Evolutionary conservation across 2,797 vertebrate species (phyloP).

Genomic region (Pteronotus mesoamericanus): DNA sequence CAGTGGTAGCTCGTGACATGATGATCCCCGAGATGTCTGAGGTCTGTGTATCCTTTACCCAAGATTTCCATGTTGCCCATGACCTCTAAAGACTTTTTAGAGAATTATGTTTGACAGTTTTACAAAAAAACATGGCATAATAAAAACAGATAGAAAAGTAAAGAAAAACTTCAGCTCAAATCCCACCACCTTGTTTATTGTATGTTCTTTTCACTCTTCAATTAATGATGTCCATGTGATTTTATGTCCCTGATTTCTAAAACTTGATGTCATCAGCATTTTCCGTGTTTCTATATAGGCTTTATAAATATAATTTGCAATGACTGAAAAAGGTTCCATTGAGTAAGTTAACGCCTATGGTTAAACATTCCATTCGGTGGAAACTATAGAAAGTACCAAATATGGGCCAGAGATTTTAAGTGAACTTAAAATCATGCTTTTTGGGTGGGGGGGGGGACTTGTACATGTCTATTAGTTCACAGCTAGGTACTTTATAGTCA

Average conservation of each 20-base stretch:
- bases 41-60: slow-evolving; percentile 38
- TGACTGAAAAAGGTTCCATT: background rate
- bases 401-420: background rate
- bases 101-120: slow-evolving; percentile 16
- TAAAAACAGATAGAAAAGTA: background rate
- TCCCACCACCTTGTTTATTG: background rate
- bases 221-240: background rate
- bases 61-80: background rate
- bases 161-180: background rate
- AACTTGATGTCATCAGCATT: background rate
- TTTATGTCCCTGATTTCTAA: background rate
- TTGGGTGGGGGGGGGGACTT: background rate
- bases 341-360: background rate
- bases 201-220: background rate
- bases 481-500: background rate
- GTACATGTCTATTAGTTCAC: background rate
- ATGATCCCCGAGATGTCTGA: slow-evolving; percentile 74
- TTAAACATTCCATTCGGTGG: background rate
- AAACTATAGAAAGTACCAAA: background rate
- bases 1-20: slow-evolving; percentile 66
- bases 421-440: background rate
- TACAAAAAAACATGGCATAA: background rate
- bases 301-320: slow-evolving; percentile 22
- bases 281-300: slow-evolving; percentile 3
- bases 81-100: slow-evolving; percentile 38